These are phyloP conservation scores for Syndactyla subalaris DNA, from an alignment of 2,797 vertebrate genomes.

Conservation along the genomic window DNA sequence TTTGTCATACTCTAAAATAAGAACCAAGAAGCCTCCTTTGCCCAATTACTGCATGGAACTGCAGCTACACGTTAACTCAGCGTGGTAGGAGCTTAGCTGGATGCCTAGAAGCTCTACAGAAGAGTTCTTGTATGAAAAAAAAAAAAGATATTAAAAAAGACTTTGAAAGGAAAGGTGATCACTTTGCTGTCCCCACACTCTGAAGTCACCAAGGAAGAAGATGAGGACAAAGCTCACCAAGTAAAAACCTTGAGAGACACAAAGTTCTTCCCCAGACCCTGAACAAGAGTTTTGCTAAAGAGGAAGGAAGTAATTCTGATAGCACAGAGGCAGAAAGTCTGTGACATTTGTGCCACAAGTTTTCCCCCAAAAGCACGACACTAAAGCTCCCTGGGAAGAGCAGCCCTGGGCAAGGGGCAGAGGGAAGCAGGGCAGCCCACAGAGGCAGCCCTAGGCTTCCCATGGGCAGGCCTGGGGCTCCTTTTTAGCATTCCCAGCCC, in stretches of 20 bases:
- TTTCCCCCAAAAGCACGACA: rapidly evolving
- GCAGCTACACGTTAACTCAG: not conserved
- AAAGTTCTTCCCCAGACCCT: not conserved
- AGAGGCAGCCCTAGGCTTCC: not conserved
- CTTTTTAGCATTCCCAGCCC: not conserved
- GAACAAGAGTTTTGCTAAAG: not conserved
- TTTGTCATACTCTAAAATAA: not conserved
- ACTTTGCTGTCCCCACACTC: not conserved
- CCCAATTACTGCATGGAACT: not conserved
- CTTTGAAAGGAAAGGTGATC: not conserved
- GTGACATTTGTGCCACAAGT: not conserved
- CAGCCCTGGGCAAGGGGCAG: not conserved
- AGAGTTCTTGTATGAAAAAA: not conserved
- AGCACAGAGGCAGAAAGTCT: not conserved
- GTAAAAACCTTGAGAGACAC: not conserved
- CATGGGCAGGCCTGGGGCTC: not conserved
- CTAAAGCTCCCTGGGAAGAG: not conserved
- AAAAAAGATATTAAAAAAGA: not conserved
- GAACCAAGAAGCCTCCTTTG: not conserved
- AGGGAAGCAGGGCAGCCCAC: not conserved
- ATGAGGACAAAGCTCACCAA: not conserved
- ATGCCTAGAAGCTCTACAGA: not conserved
- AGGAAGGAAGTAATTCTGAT: not conserved
- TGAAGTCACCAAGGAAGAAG: not conserved
- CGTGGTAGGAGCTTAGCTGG: not conserved